Evolutionary conservation across 2,113 vertebrate genomes (phyloP).

Genomic region (Serinus canaria): DNA sequence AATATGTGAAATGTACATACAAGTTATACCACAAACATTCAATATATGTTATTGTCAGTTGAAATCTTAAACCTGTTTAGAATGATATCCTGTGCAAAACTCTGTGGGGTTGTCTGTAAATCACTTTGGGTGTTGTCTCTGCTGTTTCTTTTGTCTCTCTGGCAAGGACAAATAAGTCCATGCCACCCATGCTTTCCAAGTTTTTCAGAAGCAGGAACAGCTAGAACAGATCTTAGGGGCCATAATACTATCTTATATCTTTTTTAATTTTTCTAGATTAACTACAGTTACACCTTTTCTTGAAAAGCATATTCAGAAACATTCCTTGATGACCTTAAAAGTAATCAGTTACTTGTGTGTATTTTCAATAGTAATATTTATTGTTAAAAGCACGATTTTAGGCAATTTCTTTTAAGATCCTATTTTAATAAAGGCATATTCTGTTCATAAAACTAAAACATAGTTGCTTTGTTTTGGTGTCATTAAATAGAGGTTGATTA

Average conservation of each 20-base stretch:
- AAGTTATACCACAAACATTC: neutral
- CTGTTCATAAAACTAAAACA: neutral
- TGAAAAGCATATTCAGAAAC: neutral
- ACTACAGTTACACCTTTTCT: neutral
- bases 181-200: neutral
- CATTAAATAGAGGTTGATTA: neutral
- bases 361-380: neutral
- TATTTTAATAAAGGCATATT: neutral
- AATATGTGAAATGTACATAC: neutral
- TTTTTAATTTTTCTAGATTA: neutral
- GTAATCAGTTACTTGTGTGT: neutral
- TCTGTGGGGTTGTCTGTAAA: neutral
- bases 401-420: neutral
- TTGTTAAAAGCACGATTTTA: neutral
- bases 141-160: neutral
- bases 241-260: neutral
- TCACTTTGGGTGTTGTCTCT: neutral
- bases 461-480: neutral
- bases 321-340: neutral
- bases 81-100: neutral
- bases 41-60: neutral
- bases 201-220: neutral
- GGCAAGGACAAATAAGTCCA: neutral
- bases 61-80: neutral
- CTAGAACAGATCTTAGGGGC: neutral